Conservation (phyloP, 2,797 vertebrate genomes). For the Rhynchotus rufescens region DNA sequence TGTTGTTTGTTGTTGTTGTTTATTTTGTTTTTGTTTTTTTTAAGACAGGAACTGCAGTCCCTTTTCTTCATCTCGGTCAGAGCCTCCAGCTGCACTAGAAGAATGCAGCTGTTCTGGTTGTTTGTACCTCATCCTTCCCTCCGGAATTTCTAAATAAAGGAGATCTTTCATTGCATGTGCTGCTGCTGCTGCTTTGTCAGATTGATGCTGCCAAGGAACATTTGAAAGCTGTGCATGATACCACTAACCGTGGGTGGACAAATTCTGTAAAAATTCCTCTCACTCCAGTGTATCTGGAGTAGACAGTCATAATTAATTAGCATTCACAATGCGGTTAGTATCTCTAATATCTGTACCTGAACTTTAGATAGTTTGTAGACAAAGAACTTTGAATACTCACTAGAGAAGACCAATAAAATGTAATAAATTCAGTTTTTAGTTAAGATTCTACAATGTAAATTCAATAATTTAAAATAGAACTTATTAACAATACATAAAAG, state of each 20-base stretch:
- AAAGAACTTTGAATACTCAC: not conserved
- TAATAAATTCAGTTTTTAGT: not conserved
- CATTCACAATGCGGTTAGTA: not conserved
- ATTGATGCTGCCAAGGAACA: constrained; percentile 29
- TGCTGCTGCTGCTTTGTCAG: not conserved
- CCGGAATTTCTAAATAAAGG: constrained; percentile 13
- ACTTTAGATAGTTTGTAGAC: not conserved
- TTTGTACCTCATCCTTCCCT: not conserved
- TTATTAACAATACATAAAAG: not conserved
- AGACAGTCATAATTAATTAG: not conserved
- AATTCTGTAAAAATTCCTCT: not conserved
- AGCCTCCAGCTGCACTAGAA: constrained; percentile 5
- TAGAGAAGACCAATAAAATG: not conserved
- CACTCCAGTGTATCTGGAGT: not conserved
- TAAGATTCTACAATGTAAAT: not conserved
- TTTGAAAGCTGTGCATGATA: not conserved
- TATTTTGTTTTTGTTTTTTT: not conserved
- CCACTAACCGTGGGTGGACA: not conserved
- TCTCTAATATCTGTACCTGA: not conserved
- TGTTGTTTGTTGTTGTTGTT: no score
- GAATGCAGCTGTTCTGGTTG: constrained; percentile 10
- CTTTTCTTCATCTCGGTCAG: not conserved
- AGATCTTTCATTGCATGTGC: constrained; percentile 18
- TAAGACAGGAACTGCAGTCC: not conserved
- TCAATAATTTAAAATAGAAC: not conserved